Percentiles rank a stretch among this genome's conserved stretches.
Conservation (phyloP, 1,140 invertebrate species). For the Caerostris extrusa region DNA sequence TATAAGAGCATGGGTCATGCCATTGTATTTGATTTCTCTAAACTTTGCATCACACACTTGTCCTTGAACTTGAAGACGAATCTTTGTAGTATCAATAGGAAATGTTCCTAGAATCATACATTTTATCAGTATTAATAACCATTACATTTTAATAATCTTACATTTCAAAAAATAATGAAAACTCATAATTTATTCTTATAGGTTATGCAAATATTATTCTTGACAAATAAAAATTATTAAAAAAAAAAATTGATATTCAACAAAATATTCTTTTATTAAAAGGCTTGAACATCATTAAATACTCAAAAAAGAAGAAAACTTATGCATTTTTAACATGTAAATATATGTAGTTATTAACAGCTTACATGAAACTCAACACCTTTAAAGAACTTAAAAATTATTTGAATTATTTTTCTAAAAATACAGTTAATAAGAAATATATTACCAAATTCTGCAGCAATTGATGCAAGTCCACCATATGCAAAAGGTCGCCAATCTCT, state of each 20-base stretch:
- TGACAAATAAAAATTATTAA: too few species aligned
- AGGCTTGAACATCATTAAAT: too few species aligned
- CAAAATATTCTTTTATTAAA: too few species aligned
- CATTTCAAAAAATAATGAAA: background rate
- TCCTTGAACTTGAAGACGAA: slow-evolving; percentile 96
- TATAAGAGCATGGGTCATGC: slow-evolving; percentile 94
- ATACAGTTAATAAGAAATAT: slow-evolving; percentile 40
- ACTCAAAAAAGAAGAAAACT: too few species aligned
- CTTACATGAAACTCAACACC: too few species aligned
- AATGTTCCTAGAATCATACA: slow-evolving; percentile 90
- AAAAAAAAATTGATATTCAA: too few species aligned
- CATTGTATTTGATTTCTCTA: slow-evolving; percentile 90
- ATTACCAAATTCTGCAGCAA: slow-evolving; percentile 95
- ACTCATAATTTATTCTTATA: too few species aligned
- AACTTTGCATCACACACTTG: slow-evolving; percentile 90
- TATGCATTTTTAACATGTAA: too few species aligned
- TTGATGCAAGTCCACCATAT: slow-evolving; percentile 95
- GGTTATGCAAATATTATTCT: too few species aligned
- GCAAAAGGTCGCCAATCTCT: slow-evolving; percentile 93
- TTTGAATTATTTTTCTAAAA: too few species aligned
- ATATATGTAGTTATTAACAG: too few species aligned
- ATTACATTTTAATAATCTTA: background rate
- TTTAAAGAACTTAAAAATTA: too few species aligned
- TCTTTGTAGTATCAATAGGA: slow-evolving; percentile 98
- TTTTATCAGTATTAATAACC: background rate